Evolutionary conservation across 2,888 invertebrate genomes (phyloP).

Genomic region (Pantelozetes paolii): DNA sequence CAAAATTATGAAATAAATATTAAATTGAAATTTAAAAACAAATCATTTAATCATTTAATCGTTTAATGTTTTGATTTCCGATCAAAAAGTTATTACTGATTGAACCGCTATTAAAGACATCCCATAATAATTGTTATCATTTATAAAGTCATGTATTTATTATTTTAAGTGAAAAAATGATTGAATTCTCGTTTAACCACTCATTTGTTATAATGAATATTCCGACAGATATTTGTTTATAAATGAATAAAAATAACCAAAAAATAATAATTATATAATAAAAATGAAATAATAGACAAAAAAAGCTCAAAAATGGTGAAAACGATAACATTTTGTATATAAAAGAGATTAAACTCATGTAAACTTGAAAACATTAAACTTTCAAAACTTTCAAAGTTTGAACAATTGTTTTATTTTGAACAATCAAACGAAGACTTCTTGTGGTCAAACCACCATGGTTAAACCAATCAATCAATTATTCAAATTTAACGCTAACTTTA

Average conservation of each 20-base stretch:
- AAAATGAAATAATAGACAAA: neutral
- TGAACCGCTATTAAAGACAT: slow-evolving; percentile 30
- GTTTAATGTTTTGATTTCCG: neutral
- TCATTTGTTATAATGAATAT: neutral
- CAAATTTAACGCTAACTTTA: neutral
- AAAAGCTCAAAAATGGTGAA: slow-evolving; percentile 20
- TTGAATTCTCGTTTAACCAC: slow-evolving; percentile 10
- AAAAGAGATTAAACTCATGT: slow-evolving; percentile 9
- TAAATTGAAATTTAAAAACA: too few species aligned
- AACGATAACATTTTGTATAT: slow-evolving; percentile 12
- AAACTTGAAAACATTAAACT: slow-evolving; percentile 2
- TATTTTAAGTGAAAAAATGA: neutral
- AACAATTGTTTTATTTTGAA: slow-evolving; percentile 7
- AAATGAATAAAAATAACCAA: slow-evolving; percentile 13
- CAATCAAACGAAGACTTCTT: slow-evolving; percentile 25
- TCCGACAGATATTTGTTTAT: neutral
- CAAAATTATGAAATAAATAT: neutral
- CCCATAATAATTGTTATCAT: slow-evolving; percentile 20
- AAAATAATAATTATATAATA: neutral
- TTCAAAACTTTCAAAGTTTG: slow-evolving; percentile 20
- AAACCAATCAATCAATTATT: neutral
- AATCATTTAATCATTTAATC: too few species aligned
- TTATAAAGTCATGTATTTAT: neutral
- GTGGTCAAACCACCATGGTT: slow-evolving; percentile 3
- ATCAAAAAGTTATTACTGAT: slow-evolving; percentile 21